Evolutionary conservation across 2,113 vertebrate species (phyloP).

Genomic region (Engraulis encrasicolus): DNA sequence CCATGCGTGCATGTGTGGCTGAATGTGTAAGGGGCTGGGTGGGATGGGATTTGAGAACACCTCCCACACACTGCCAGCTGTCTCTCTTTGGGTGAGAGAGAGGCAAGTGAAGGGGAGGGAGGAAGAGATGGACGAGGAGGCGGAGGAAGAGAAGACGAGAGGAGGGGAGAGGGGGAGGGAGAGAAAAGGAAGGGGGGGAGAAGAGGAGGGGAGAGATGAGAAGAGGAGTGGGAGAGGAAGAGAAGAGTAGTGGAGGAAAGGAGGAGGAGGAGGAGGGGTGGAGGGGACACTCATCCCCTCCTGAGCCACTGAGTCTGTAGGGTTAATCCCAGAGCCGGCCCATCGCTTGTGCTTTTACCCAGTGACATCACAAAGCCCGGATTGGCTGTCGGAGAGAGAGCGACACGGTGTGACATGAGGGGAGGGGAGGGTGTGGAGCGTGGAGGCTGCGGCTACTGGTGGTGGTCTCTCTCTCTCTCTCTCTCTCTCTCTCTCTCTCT

Average conservation of each 20-base stretch:
- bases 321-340: slow-evolving; percentile 74
- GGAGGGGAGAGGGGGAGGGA: too few relatives aligned
- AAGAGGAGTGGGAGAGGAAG: not conserved
- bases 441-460: too few relatives aligned
- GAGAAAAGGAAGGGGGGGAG: too few relatives aligned
- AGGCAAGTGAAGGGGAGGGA: slow-evolving; percentile 41
- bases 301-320: slow-evolving; percentile 70
- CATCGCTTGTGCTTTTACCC: slow-evolving; percentile 75
- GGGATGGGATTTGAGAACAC: slow-evolving; percentile 66
- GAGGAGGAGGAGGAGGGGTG: not conserved
- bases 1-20: not conserved
- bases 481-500: too few relatives aligned
- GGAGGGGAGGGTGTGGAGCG: too few relatives aligned
- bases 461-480: too few relatives aligned
- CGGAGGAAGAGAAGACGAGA: slow-evolving; percentile 10
- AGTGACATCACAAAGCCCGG: slow-evolving; percentile 67
- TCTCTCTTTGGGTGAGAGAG: slow-evolving; percentile 62
- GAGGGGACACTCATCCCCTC: slow-evolving; percentile 73
- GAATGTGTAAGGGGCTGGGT: not conserved
- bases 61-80: slow-evolving; percentile 74
- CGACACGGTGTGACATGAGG: slow-evolving; percentile 51
- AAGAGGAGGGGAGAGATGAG: not conserved
- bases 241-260: slow-evolving; percentile 7
- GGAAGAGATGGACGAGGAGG: not conserved
- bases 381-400: slow-evolving; percentile 72